Base-by-base conservation (phyloP, 2,113 vertebrate genomes). In the Otolemur garnettii region DNA sequence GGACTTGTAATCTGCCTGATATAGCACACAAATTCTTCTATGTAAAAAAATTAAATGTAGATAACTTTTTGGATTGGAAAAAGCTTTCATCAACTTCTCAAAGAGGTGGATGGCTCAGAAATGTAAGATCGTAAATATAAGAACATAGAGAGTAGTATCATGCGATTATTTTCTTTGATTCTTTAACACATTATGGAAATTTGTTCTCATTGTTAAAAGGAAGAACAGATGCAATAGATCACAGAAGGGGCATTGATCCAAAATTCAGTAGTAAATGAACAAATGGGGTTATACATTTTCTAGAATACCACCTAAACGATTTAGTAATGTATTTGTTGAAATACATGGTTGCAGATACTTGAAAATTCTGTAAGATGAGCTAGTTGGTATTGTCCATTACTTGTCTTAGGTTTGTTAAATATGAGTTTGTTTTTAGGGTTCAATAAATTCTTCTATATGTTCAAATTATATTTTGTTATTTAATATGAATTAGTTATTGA, bases 111-210 rank as follows among this genome's bases (percentile, higher is more conserved):
- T 71, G 22, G 78, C 55, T 90, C 3, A 78, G 80, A 96, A 94
- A 84, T 87, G 5, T 80, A 93, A 89, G 45, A 64, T 84, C 8
- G 80, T 94, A 78, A 96, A 89, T 93, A 77, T 81, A 74, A 90
- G 64, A 94, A 81, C 11, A 87, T 94, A 91, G 80, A 87, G 69
- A 75, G 10, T 71, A 66, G 30, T 84, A 28, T 79, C 24, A 81
- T 86, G 24, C 53, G 69, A 69, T 22, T 92, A 84, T 26, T 84
- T 93, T 86, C n/a, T 89, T 78, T 77, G 80, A 72, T 68, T 68
- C 69, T 15, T 17, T 7, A 93, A 45, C 21, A 72, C 13, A 21
- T 53, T 94, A 82, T 88, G 79, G 68, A 69, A 90, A 90, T 90
- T 55, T 80, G 5, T 71, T 91, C 38, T 92, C 59, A 68, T 75